Evolutionary conservation across 1,140 invertebrate genomes (phyloP).

Genomic region (Drosophila kepulauana): DNA sequence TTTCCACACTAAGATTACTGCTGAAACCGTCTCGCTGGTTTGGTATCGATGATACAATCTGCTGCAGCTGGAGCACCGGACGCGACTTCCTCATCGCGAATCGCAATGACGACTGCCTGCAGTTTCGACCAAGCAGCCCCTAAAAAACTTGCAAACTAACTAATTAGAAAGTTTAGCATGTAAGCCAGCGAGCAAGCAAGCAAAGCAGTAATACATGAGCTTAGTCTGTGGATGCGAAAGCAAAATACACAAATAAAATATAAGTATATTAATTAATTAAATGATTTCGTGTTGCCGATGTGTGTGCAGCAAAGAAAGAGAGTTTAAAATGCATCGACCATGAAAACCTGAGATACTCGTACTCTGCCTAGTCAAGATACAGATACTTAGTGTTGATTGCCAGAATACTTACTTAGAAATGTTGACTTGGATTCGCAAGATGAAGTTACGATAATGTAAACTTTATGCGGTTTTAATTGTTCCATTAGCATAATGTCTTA

Average conservation of each 20-base stretch:
- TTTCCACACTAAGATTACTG: constrained; percentile 44
- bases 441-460: neutral
- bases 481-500: neutral
- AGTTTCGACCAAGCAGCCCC: constrained; percentile 63
- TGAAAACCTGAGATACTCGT: constrained; percentile 59
- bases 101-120: constrained; percentile 77
- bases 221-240: constrained; percentile 62
- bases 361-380: neutral
- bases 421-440: neutral
- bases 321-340: constrained; percentile 72
- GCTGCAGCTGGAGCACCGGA: constrained; percentile 51
- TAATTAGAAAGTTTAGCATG: constrained; percentile 78
- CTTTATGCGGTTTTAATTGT: constrained; percentile 3
- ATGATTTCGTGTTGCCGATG: constrained; percentile 67
- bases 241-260: constrained; percentile 45
- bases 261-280: constrained; percentile 69
- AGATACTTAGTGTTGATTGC: constrained; percentile 22
- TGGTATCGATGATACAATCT: constrained; percentile 41
- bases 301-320: constrained; percentile 66
- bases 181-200: constrained; percentile 9
- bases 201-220: too few species aligned
- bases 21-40: constrained; percentile 52
- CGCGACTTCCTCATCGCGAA: constrained; percentile 82
- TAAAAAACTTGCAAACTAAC: constrained; percentile 63
- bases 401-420: constrained; percentile 2